Conservation (phyloP, 2,113 vertebrate species). For the Raja brachyura region DNA sequence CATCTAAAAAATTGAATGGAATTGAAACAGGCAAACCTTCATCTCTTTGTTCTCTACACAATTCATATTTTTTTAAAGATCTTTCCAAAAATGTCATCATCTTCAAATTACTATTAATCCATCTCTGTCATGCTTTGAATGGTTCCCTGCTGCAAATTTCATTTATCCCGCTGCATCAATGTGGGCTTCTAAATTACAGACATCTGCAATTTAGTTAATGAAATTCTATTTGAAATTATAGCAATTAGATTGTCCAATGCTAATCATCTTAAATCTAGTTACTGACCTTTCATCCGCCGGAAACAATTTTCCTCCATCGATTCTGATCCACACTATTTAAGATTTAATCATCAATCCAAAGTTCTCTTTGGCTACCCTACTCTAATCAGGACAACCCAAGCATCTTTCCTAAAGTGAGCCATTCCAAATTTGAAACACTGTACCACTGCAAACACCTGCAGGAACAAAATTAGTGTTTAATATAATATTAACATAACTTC, state of each 20-base stretch:
- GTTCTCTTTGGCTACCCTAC: too few relatives aligned
- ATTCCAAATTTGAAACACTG: too few relatives aligned
- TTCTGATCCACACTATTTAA: too few relatives aligned
- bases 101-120: background rate
- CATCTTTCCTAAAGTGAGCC: too few relatives aligned
- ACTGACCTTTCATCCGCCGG: too few relatives aligned
- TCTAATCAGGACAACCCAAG: too few relatives aligned
- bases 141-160: background rate
- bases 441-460: too few relatives aligned
- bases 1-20: background rate
- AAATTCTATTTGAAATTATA: background rate
- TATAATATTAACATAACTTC: too few relatives aligned
- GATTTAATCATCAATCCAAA: too few relatives aligned
- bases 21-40: background rate
- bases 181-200: background rate
- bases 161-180: background rate
- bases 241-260: background rate
- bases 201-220: background rate
- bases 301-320: too few relatives aligned
- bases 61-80: background rate
- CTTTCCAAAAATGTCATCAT: conserved; percentile 25
- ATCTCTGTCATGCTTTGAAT: background rate
- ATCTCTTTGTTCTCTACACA: conserved; percentile 18
- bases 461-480: too few relatives aligned
- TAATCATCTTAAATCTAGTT: too few relatives aligned